These are phyloP conservation scores for Neoitamus cyanurus DNA, from an alignment of 2,888 invertebrate species.

Conservation along the genomic window DNA sequence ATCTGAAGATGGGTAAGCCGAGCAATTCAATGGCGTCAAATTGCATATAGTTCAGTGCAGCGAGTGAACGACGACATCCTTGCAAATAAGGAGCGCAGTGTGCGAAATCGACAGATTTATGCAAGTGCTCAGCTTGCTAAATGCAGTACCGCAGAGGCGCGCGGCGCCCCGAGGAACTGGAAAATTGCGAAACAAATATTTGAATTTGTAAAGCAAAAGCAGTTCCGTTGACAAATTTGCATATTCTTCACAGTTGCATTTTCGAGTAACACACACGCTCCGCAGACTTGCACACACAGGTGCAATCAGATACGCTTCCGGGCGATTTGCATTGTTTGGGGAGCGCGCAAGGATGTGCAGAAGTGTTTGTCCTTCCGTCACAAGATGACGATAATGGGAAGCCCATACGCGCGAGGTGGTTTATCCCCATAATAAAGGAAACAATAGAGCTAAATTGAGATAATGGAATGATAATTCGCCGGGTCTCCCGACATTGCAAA, in stretches of 20 bases:
- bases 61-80: conserved; percentile 2
- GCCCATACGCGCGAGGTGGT: neutral
- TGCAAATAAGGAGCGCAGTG: conserved; percentile 8
- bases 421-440: neutral
- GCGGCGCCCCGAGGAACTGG: neutral
- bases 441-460: conserved; percentile 12
- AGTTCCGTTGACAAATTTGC: conserved; percentile 47
- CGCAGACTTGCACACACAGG: conserved; percentile 19
- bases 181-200: conserved; percentile 42
- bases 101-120: conserved; percentile 4
- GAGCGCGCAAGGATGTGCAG: conserved; percentile 15
- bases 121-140: conserved; percentile 13
- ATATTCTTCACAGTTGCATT: conserved; percentile 44
- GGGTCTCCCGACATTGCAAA: neutral
- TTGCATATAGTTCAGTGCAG: conserved; percentile 29
- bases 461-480: conserved; percentile 26
- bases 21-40: conserved; percentile 30
- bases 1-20: neutral
- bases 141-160: conserved; percentile 11
- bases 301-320: conserved; percentile 21
- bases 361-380: conserved; percentile 31
- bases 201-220: conserved; percentile 41
- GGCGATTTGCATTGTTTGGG: conserved; percentile 34
- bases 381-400: conserved; percentile 14
- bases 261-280: conserved; percentile 18